These are phyloP conservation scores for Machaerirhynchus nigripectus DNA, from an alignment of 2,113 vertebrate genomes.

Conservation along the genomic window DNA sequence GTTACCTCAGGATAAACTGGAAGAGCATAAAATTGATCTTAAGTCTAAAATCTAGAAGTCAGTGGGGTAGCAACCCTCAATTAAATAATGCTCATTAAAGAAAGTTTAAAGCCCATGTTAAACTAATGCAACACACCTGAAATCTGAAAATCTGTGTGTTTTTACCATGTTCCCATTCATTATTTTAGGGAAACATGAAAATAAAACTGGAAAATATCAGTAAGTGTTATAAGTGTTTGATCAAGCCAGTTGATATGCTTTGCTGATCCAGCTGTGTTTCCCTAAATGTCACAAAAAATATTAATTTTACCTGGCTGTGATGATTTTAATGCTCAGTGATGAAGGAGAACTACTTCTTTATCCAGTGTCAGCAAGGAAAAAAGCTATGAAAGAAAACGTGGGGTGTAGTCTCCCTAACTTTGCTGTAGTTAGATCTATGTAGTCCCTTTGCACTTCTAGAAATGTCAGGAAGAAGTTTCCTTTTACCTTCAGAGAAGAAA, in stretches of 20 bases:
- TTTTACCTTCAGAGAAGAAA: background rate
- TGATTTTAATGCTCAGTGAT: background rate
- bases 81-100: background rate
- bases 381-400: background rate
- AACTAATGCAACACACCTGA: background rate
- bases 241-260: background rate
- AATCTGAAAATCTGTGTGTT: background rate
- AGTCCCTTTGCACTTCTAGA: background rate
- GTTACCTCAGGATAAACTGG: background rate
- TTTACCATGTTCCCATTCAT: background rate
- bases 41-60: background rate
- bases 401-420: background rate
- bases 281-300: background rate
- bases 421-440: background rate
- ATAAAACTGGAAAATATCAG: background rate
- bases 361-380: background rate
- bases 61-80: background rate
- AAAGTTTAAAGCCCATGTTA: background rate
- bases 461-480: background rate
- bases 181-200: background rate
- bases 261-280: background rate
- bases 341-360: background rate
- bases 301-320: background rate
- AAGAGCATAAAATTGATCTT: background rate
- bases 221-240: background rate